Evolutionary conservation across 1,140 invertebrate species (phyloP), one percentile per base, ranked within the genome.

Genomic region (Cherax destructor): DNA sequence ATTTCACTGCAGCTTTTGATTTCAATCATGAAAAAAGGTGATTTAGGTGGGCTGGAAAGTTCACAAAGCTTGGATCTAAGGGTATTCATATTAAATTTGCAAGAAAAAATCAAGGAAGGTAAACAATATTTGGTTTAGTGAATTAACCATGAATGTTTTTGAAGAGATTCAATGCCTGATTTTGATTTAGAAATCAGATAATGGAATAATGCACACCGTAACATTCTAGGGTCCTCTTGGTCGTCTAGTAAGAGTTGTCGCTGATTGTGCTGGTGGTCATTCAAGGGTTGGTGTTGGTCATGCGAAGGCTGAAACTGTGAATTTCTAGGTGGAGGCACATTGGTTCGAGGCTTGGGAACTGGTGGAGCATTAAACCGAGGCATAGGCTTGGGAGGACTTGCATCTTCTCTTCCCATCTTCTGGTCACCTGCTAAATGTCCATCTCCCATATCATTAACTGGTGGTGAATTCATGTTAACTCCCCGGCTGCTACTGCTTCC

Each of bases 361-460:
- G 92, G 92, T 21, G 92, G 92, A 9, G 84, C 72, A 59, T 78
- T 77, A 52, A 85, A 85, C 21, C 92, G 74, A 59, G 92, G 92
- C 49, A 92, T 24, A 47, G 92, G 92, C 65, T 83, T 89, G 4
- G 91, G 92, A 30, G 88, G 92, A 21, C n/a, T 65, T 56, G 69
- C 65, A 83, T 21, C 50, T 18, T 47, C 56, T 61, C 56, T 74
- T 21, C 74, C 83, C 10, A 9, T 52, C 72, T 47, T n/a, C 6
- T 80, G 61, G n/a, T 24, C n/a, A 4, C 69, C 24, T 74, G n/a
- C 21, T 30, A 30, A 74, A 6, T 21, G 24, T 21, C 24, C 24
- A 74, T 74, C 24, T 9, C 69, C 24, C 69, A 24, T 11, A 21
- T 72, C 69, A 72, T 30, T 74, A 30, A 11, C 30, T 41, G 30